These are phyloP conservation scores for Threskiornis aethiopicus DNA, from an alignment of 2,797 vertebrate species.

Conservation along the genomic window DNA sequence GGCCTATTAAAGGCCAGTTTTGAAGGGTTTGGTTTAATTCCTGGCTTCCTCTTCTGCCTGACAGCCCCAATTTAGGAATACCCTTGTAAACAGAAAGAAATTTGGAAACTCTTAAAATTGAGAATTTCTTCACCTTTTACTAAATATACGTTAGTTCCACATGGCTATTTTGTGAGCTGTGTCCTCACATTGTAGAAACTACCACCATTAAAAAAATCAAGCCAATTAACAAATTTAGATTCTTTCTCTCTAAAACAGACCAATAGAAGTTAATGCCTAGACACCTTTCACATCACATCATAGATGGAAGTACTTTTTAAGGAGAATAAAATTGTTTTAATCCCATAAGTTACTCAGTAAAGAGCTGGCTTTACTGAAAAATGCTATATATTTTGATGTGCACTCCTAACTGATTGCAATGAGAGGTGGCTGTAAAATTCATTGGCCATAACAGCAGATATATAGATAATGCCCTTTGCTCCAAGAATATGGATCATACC, in stretches of 20 bases:
- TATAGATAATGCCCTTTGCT: constrained; percentile 41
- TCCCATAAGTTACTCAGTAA: neutral
- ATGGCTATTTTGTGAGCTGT: neutral
- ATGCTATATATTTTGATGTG: constrained; percentile 32
- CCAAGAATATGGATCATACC: constrained; percentile 14
- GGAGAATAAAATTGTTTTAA: constrained; percentile 37
- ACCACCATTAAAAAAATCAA: neutral
- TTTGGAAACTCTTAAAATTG: neutral
- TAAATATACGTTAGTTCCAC: neutral
- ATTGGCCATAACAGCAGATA: constrained; percentile 16
- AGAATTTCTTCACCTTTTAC: neutral
- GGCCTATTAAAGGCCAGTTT: neutral
- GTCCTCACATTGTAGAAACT: neutral
- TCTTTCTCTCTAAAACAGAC: neutral
- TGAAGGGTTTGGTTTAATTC: neutral
- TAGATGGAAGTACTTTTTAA: constrained; percentile 39
- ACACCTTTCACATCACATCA: neutral
- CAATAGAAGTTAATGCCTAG: neutral
- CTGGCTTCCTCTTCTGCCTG: neutral
- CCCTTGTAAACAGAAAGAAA: constrained; percentile 1
- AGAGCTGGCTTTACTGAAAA: constrained; percentile 42
- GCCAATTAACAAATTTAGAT: neutral
- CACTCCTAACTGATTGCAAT: neutral
- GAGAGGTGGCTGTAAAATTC: constrained; percentile 37
- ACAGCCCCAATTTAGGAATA: neutral